Base-by-base conservation (phyloP, 2,888 invertebrate species). In the Melikaiella ostensackeni region DNA sequence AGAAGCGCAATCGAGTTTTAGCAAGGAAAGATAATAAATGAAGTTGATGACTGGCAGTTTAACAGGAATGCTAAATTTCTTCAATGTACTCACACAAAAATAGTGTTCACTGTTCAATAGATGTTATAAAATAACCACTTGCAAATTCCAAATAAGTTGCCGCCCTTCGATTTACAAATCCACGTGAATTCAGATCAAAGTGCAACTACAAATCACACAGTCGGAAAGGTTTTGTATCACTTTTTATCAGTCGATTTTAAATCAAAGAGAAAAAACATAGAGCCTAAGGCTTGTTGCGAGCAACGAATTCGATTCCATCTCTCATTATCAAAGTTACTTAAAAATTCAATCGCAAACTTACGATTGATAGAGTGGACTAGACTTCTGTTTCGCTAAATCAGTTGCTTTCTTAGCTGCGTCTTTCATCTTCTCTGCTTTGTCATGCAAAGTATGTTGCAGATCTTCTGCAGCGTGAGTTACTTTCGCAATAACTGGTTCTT, bases 381-480 rank as follows among this genome's bases (percentile, higher is more conserved):
- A 85, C 89, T 92, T 92, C 76, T 92, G 90, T 83, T 93, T 97
- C 70, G 97, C 96, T 83, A 96, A 93, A 91, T 96, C 96, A 35
- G 96, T 96, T 75, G 97, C 96, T 86, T 95, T 95, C 88, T 96
- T 95, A 1, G 96, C 97, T 0, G 95, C 96, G 79, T 95, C 95
- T 87, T 96, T 96, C 89, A 97, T 92, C 88, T 95, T 95, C 86
- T 92, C 93, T 5, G 91, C 90, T 80, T 90, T 92, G 74, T 91
- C 91, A 30, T 90, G 90, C 50, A 90, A 82, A 42, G 89, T 87
- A 79, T 88, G 88, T 62, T 90, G 90, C 11, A 91, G 82, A 76
- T 90, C 91, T 78, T 88, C 91, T 2, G 91, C 88, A 19, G 89
- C 89, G 57, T 91, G 85, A 46, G 85, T 88, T 11, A 89, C 77